Evolutionary conservation across 2,888 invertebrate species (phyloP).

Genomic region (Nipponacmea schrenckii): DNA sequence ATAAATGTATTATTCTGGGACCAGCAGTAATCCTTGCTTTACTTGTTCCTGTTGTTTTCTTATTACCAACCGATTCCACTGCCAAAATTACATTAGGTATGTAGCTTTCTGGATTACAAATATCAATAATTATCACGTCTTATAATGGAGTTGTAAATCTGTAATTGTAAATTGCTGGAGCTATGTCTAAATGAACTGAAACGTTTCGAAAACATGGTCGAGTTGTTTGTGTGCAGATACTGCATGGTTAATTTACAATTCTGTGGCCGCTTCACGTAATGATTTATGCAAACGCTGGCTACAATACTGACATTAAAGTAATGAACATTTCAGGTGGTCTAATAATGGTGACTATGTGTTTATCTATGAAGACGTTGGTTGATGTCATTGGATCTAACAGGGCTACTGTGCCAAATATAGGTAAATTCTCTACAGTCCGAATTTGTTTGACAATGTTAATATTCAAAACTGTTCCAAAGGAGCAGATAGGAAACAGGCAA

Average conservation of each 20-base stretch:
- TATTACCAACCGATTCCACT: slow-evolving; percentile 22
- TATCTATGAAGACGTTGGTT: slow-evolving; percentile 23
- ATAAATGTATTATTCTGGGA: slow-evolving; percentile 26
- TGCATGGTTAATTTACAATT: no score
- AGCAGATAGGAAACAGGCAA: no score
- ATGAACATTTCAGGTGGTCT: slow-evolving; percentile 19
- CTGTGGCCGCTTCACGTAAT: no score
- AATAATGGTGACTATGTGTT: slow-evolving; percentile 22
- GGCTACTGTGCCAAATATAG: slow-evolving; percentile 23
- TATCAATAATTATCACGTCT: no score
- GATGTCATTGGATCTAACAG: slow-evolving; percentile 21
- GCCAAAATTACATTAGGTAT: not conserved
- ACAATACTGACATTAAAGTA: no score
- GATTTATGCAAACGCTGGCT: no score
- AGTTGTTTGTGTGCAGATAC: no score
- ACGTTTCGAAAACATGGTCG: no score
- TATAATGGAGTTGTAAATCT: no score
- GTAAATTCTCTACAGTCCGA: slow-evolving; percentile 1
- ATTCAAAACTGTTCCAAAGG: no score
- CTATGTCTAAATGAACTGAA: no score
- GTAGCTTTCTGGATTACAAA: not conserved
- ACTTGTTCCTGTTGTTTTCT: slow-evolving; percentile 26
- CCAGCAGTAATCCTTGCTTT: slow-evolving; percentile 26
- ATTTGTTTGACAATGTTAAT: not conserved
- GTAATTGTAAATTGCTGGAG: no score